Evolutionary conservation across 2,888 invertebrate genomes (phyloP).

Genomic region (Tenthredo amoena): DNA sequence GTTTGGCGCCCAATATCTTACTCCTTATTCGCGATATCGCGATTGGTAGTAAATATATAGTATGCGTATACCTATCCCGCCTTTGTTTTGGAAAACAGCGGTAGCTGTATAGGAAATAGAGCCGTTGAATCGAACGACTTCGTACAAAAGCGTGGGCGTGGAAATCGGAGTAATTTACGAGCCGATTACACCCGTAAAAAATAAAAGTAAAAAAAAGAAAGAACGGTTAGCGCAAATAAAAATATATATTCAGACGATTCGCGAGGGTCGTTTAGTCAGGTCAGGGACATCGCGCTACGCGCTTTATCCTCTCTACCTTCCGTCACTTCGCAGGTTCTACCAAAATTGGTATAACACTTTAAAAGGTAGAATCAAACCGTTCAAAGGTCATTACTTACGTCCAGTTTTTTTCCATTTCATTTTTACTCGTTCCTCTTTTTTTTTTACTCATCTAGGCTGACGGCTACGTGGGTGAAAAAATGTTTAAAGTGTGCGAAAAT

Average conservation of each 20-base stretch:
- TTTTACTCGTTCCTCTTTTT: not conserved
- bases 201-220: not conserved
- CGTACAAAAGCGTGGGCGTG: conserved; percentile 22
- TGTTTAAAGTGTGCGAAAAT: not conserved
- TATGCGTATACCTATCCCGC: not conserved
- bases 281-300: conserved; percentile 2
- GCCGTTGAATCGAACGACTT: conserved; percentile 12
- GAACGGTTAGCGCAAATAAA: not conserved
- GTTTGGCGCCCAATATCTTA: conserved; percentile 25
- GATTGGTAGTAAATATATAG: conserved; percentile 1
- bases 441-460: not conserved
- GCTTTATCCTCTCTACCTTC: not conserved
- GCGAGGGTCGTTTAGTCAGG: conserved; percentile 14
- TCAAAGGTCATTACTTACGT: not conserved
- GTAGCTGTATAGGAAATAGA: not conserved
- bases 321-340: not conserved
- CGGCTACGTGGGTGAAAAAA: not conserved
- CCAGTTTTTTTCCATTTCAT: not conserved
- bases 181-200: conserved; percentile 25
- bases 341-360: not conserved
- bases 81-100: not conserved
- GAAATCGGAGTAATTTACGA: conserved; percentile 28
- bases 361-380: not conserved
- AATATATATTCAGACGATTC: conserved; percentile 14
- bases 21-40: not conserved